Percentiles rank a stretch among this genome's conserved stretches.
These are phyloP conservation scores for Microcebus tavaratra DNA, from an alignment of 2,113 vertebrate genomes.

Conservation along the genomic window DNA sequence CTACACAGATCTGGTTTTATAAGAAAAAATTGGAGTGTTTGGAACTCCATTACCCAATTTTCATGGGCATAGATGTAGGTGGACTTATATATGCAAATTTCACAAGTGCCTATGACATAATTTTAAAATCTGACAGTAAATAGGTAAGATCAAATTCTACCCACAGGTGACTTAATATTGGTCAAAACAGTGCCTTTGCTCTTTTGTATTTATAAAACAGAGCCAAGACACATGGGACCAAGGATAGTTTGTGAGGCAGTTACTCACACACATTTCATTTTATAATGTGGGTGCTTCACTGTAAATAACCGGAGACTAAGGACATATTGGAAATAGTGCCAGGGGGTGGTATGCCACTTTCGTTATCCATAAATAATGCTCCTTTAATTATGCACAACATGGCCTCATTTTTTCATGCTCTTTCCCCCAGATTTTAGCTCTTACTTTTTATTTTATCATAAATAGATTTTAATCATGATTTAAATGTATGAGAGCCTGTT, in stretches of 20 bases:
- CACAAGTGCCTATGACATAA: constrained; percentile 65
- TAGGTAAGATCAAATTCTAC: constrained; percentile 63
- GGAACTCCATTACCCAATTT: constrained; percentile 77
- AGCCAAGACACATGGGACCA: background rate
- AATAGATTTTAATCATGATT: constrained; percentile 63
- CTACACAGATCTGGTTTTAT: constrained; percentile 61
- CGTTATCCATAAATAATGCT: constrained; percentile 21
- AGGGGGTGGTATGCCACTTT: constrained; percentile 36
- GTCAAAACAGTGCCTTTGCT: background rate
- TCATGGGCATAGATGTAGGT: constrained; percentile 69
- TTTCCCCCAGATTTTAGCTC: constrained; percentile 42
- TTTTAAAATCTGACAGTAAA: constrained; percentile 61
- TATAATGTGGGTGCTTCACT: constrained; percentile 39
- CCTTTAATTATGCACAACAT: constrained; percentile 65
- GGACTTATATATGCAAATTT: constrained; percentile 70
- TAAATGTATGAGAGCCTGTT: background rate
- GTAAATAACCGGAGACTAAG: constrained; percentile 65
- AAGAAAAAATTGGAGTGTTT: constrained; percentile 74
- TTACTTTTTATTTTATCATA: constrained; percentile 64
- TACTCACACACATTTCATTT: constrained; percentile 63
- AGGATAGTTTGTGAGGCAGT: constrained; percentile 13
- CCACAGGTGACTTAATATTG: constrained; percentile 65
- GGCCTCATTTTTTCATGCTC: constrained; percentile 7
- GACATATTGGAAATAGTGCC: constrained; percentile 65
- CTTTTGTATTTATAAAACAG: background rate